These are phyloP conservation scores for Conchocele bisecta DNA, from an alignment of 2,888 invertebrate species.

Conservation along the genomic window DNA sequence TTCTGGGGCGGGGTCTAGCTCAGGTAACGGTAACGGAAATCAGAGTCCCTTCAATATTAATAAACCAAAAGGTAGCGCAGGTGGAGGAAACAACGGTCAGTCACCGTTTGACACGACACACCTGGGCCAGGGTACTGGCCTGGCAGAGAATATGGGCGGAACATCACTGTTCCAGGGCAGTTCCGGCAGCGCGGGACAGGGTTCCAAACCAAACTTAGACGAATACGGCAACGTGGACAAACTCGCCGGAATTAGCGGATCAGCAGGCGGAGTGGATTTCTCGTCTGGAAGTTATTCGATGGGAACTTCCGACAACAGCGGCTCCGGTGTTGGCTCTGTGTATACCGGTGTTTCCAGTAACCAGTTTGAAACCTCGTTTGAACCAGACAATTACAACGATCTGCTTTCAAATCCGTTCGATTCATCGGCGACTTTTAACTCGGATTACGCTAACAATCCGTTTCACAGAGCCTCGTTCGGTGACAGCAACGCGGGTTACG, in stretches of 20 bases:
- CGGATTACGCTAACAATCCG: conserved; percentile 1
- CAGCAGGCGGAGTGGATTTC: not conserved
- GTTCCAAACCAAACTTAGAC: conserved; percentile 18
- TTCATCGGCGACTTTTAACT: conserved; percentile 8
- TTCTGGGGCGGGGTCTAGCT: too few species aligned
- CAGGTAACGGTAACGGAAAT: too few species aligned
- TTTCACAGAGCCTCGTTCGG: too few species aligned
- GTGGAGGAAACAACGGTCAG: too few species aligned
- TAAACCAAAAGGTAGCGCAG: too few species aligned
- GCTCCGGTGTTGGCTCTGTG: not conserved
- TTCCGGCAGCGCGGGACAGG: not conserved
- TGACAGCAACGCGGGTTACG: not conserved
- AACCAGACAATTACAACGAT: conserved; percentile 48
- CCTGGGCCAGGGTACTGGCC: too few species aligned
- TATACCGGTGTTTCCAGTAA: conserved; percentile 9
- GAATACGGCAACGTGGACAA: conserved; percentile 40
- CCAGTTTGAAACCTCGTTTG: conserved; percentile 47
- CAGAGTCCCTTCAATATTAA: too few species aligned
- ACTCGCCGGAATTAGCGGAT: conserved; percentile 26
- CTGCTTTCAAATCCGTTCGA: conserved; percentile 40
- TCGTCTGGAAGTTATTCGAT: not conserved
- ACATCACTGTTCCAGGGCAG: not conserved
- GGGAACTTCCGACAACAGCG: not conserved
- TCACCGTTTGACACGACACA: too few species aligned
- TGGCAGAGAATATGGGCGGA: too few species aligned